Conservation (phyloP, 2,888 invertebrate species). For the Lasioglossum leucozonium region DNA sequence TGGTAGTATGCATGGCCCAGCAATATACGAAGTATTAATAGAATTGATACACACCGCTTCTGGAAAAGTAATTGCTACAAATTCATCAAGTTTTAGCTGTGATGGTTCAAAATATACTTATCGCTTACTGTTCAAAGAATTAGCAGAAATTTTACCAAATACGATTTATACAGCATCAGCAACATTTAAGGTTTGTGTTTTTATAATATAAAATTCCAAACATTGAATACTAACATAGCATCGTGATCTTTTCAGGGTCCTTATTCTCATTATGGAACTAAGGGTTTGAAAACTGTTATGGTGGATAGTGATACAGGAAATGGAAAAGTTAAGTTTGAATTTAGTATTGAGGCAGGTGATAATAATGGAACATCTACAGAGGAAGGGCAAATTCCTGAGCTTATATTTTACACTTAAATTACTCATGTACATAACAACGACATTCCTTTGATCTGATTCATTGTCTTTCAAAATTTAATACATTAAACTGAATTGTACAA, state of each 20-base stretch:
- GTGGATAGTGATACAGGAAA: constrained; percentile 91
- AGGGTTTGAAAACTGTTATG: constrained; percentile 90
- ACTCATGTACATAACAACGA: constrained; percentile 52
- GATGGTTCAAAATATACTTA: constrained; percentile 92
- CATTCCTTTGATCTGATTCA: constrained; percentile 64
- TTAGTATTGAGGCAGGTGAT: constrained; percentile 93
- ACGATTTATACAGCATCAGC: constrained; percentile 93
- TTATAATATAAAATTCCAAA: not conserved
- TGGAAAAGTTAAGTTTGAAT: constrained; percentile 92
- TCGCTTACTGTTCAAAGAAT: constrained; percentile 93
- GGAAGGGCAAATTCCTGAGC: constrained; percentile 94
- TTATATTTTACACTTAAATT: constrained; percentile 90
- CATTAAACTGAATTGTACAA: constrained; percentile 50
- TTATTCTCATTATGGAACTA: constrained; percentile 94
- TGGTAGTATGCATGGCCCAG: constrained; percentile 92
- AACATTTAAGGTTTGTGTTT: constrained; percentile 87
- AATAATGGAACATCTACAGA: constrained; percentile 95
- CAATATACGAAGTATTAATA: constrained; percentile 91
- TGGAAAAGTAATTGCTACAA: constrained; percentile 90
- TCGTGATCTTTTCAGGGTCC: constrained; percentile 88
- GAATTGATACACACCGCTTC: constrained; percentile 92
- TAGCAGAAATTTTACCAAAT: constrained; percentile 92
- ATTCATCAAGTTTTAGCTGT: constrained; percentile 91
- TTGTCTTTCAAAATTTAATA: constrained; percentile 54
- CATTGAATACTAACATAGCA: constrained; percentile 4